Evolutionary conservation across 1,140 invertebrate genomes (phyloP).

Genomic region (Drosophila triauraria): DNA sequence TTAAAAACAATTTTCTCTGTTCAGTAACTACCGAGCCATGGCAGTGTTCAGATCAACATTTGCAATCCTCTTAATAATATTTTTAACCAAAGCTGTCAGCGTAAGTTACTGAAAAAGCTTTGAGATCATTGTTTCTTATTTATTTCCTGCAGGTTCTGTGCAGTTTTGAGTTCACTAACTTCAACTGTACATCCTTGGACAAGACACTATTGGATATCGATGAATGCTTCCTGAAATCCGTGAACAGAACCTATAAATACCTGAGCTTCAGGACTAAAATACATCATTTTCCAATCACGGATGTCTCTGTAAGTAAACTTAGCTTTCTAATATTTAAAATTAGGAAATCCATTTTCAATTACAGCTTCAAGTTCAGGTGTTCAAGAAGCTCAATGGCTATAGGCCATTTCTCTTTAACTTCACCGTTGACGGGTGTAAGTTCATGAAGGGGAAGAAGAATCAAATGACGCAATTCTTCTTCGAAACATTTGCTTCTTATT

Average conservation of each 20-base stretch:
- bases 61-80: neutral
- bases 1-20: neutral
- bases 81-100: neutral
- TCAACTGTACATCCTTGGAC: conserved; percentile 10
- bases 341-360: neutral
- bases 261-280: conserved; percentile 11
- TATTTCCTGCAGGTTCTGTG: neutral
- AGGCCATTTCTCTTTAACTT: conserved; percentile 10
- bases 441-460: conserved; percentile 6
- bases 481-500: neutral
- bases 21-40: neutral
- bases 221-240: conserved; percentile 11
- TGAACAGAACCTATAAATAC: conserved; percentile 12
- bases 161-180: conserved; percentile 17
- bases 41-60: neutral
- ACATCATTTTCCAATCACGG: neutral
- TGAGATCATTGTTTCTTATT: too few species aligned
- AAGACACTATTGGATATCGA: neutral
- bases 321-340: too few species aligned
- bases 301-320: neutral
- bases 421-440: neutral
- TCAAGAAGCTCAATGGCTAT: conserved; percentile 7
- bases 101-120: neutral
- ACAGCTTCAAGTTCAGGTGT: neutral
- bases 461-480: neutral